phyloP scores from a whole-genome alignment of 2,797 vertebrate species.

The Pipistrellus pipistrellus region DNA sequence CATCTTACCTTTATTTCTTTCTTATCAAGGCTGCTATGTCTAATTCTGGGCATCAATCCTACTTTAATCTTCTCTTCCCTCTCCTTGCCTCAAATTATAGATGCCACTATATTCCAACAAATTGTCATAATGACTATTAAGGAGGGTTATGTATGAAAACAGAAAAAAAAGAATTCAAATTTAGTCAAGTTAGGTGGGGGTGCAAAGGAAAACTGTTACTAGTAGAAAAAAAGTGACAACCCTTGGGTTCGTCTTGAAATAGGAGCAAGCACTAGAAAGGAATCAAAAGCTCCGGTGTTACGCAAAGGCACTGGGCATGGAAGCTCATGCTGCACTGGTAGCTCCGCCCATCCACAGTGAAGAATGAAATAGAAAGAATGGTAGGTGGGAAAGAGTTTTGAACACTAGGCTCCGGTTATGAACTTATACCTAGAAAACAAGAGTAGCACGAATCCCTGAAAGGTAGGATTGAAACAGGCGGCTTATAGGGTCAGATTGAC shows the following conservation, averaged over 20 bases:
- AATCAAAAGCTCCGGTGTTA: neutral
- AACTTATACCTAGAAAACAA: conserved; percentile 15
- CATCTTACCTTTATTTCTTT: conserved; percentile 16
- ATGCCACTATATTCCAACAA: neutral
- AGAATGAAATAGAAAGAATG: neutral
- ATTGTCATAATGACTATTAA: neutral
- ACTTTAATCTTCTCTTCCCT: neutral
- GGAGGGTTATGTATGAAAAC: conserved; percentile 20
- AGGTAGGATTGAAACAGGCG: neutral
- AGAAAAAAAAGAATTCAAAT: conserved; percentile 30
- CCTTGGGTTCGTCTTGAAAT: conserved; percentile 1
- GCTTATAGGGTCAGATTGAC: neutral
- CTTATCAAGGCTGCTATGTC: neutral
- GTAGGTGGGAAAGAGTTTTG: neutral
- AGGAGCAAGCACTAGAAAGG: neutral
- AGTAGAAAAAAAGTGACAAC: conserved; percentile 17
- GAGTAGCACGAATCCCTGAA: neutral
- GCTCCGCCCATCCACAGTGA: neutral
- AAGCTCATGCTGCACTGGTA: neutral
- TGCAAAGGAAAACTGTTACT: neutral
- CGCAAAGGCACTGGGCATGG: neutral
- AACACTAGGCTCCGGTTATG: neutral
- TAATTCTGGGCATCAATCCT: neutral
- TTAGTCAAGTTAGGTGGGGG: neutral
- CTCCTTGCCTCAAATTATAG: conserved; percentile 50